phyloP scores from a whole-genome alignment of 2,797 vertebrate species.

The Salmo trutta region DNA sequence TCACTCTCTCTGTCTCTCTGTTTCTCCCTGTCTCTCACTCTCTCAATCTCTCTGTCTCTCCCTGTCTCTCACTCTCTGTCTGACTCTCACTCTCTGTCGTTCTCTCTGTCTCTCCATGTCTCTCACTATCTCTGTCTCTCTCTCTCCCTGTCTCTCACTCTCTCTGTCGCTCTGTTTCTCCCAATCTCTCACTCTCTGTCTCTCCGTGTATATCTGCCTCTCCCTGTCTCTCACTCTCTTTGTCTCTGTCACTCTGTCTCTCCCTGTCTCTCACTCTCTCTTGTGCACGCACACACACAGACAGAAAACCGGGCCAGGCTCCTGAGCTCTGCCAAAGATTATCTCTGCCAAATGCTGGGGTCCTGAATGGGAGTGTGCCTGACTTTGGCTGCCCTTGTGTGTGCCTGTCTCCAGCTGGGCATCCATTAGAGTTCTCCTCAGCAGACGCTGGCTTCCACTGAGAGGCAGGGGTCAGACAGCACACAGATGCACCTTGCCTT shows the following conservation, averaged over 20 bases:
- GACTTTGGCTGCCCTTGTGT: constrained; percentile 78
- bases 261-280: background rate
- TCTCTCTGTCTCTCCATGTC: background rate
- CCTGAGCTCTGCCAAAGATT: constrained; percentile 41
- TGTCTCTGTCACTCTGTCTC: background rate
- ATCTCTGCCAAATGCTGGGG: constrained; percentile 63
- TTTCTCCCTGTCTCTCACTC: too few relatives aligned
- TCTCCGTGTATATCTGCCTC: too few relatives aligned
- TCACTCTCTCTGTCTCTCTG: too few relatives aligned
- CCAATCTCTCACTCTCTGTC: too few relatives aligned
- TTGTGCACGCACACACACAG: constrained; percentile 11
- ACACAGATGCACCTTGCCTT: constrained; percentile 17
- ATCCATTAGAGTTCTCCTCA: constrained; percentile 76
- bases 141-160: background rate
- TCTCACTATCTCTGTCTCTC: background rate
- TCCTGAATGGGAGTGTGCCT: constrained; percentile 62
- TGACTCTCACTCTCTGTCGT: too few relatives aligned
- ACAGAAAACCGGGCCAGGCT: constrained; percentile 41
- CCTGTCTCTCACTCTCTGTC: too few relatives aligned
- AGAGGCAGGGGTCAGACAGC: constrained; percentile 66
- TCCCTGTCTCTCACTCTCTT: too few relatives aligned
- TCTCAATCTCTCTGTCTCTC: too few relatives aligned
- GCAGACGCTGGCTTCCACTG: constrained; percentile 73
- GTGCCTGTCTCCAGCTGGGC: constrained; percentile 73
- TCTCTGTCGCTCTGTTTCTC: constrained; percentile 47